Percentiles rank a stretch among this genome's conserved stretches.
Conservation (phyloP, 2,888 invertebrate species). For the Andrena praecox region DNA sequence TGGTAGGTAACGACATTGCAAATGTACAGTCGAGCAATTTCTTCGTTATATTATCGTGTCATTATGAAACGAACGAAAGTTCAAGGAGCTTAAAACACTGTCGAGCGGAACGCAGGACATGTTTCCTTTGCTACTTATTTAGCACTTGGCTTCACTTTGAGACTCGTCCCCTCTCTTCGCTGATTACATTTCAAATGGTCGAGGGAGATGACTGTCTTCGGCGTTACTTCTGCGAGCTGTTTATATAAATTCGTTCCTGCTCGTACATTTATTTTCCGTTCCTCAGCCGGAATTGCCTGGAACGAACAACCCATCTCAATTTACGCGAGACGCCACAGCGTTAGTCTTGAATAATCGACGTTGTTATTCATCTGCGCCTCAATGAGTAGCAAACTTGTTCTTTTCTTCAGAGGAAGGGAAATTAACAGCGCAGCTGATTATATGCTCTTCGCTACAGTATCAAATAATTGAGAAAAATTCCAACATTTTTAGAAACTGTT, state of each 20-base stretch:
- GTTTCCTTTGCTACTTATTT: too few species aligned
- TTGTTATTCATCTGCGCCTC: background rate
- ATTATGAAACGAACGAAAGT: background rate
- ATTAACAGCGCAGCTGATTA: background rate
- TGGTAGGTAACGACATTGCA: background rate
- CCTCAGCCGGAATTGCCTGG: background rate
- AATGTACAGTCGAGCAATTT: background rate
- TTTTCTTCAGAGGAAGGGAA: background rate
- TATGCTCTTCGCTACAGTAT: background rate
- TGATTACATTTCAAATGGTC: constrained; percentile 18
- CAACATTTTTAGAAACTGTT: too few species aligned
- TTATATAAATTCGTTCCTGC: constrained; percentile 15
- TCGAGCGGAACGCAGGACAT: background rate
- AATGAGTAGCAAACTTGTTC: background rate
- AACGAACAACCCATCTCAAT: constrained; percentile 7
- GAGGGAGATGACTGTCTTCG: background rate
- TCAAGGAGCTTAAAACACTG: background rate
- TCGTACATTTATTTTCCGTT: constrained; percentile 3
- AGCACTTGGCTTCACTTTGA: background rate
- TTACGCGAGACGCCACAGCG: background rate
- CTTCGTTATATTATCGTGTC: background rate
- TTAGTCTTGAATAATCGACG: constrained; percentile 15
- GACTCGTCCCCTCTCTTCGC: background rate
- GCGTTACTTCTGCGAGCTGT: constrained; percentile 29
- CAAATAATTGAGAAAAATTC: background rate